These are phyloP conservation scores for Conus canariensis DNA, from an alignment of 2,888 invertebrate species.

Conservation along the genomic window DNA sequence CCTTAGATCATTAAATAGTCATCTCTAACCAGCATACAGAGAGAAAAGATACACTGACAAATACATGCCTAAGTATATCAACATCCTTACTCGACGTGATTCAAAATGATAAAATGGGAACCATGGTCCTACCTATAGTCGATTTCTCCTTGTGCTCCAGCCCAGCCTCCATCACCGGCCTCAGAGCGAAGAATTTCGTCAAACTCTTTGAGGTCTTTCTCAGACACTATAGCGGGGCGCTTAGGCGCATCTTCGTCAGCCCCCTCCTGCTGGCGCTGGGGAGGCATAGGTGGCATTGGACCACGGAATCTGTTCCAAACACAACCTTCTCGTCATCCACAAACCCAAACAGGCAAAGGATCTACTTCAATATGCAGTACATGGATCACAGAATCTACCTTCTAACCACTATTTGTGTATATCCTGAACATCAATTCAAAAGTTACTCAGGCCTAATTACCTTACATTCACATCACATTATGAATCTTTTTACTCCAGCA, in stretches of 20 bases:
- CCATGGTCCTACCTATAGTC: slow-evolving; percentile 85
- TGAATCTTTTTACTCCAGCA: no score
- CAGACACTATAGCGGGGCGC: slow-evolving; percentile 88
- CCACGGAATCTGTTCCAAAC: slow-evolving; percentile 61
- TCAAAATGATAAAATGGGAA: no score
- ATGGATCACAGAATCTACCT: not conserved
- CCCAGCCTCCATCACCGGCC: slow-evolving; percentile 90
- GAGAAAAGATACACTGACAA: no score
- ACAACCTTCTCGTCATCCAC: not conserved
- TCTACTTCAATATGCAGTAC: not conserved
- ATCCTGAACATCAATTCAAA: not conserved
- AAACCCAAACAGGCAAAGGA: not conserved
- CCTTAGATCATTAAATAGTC: no score
- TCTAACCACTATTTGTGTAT: not conserved
- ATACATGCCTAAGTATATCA: no score
- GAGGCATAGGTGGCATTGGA: slow-evolving; percentile 71
- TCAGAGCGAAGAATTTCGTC: slow-evolving; percentile 89
- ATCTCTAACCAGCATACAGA: no score
- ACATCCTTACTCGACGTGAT: no score
- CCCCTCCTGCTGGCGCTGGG: slow-evolving; percentile 58
- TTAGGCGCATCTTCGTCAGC: slow-evolving; percentile 71
- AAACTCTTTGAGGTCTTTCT: slow-evolving; percentile 94
- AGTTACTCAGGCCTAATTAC: not conserved
- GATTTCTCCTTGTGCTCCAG: slow-evolving; percentile 92
- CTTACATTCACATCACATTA: no score